Evolutionary conservation across 2,113 vertebrate species (phyloP), one percentile per base, ranked within the genome.

Genomic region (Brachypodius melanocephalos): DNA sequence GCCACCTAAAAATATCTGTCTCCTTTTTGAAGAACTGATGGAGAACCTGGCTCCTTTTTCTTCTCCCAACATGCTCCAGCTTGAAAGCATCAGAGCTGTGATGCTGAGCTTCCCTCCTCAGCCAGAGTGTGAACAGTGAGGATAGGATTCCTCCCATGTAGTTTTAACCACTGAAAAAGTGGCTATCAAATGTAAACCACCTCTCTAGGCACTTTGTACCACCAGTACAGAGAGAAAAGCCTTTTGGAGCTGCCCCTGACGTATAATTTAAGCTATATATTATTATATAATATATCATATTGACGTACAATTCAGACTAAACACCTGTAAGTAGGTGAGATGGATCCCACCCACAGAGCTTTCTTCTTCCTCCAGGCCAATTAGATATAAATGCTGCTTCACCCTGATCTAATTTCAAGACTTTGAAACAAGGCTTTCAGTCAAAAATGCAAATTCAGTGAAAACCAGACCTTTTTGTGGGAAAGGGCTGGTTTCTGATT

Each of bases 311-410:
- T 83, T 86, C 42, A 80, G 79, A 66, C 32, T 83, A 48, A 84
- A 92, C 79, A 84, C 79, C 82, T 90, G 18, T 71, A 81, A 67
- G 75, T 12, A 90, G 79, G 59, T 62, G 75, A 94, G 95, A 24
- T 74, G 82, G 84, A 97, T 95, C 94, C 92, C 96, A 97, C 94
- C 95, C 96, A 97, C 85, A 46, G 88, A 92, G 96, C 85, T 94
- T 77, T 76, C 85, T 40, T 90, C 79, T 96, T 93, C 88, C 96
- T 93, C 22, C 38, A 90, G 95, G 96, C 96, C 88, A 94, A 85
- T 88, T 94, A 94, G 96, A 92, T 96, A 95, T 71, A 97, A 93
- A 88, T 36, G 68, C 67, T 86, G 75, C 67, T 91, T 83, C 63
- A 46, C 90, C 58, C 1, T 69, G 85, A 94, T 95, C 94, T 86